Base-by-base conservation (phyloP, 2,888 invertebrate genomes). In the Thelaira solivaga region DNA sequence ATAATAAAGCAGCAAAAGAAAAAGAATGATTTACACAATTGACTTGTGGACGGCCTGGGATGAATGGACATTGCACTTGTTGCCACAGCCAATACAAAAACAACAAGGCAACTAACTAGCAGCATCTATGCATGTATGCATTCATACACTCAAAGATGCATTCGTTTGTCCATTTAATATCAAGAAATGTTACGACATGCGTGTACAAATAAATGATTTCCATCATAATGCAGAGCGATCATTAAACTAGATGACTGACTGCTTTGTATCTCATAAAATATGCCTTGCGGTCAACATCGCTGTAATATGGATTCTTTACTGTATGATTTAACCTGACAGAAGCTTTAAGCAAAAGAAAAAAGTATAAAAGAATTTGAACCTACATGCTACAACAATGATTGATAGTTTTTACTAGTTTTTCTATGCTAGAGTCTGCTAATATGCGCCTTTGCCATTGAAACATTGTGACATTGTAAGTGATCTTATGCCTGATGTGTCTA, bases 161-260 rank as follows among this genome's bases (percentile, higher is more conserved):
- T 51, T 61, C 49, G 69, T 61, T 59, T 73, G 64, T 31, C 64
- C 68, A 61, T 72, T 76, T 72, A 57, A 62, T 72, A 62, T 68
- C 22, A 36, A 68, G 68, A 61, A 74, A 71, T 72, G 69, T 74
- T 71, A 78, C 78, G 78, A 74, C 76, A 74, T 80, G 74, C 73
- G 80, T 77, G 71, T 69, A 75, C 74, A 76, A 74, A 76, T 75
- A 81, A 81, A 77, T 76, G 80, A 73, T 80, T 75, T 75, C 76
- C 80, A 76, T 80, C 80, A 81, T 81, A 81, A 81, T 73, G 75
- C 73, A 80, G 75, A 65, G 75, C 77, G 77, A 69, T 75, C 75
- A 80, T 80, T 80, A 79, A 79, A 72, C 65, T 51, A 65, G 62
- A 64, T 72, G 75, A 43, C 41, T 61, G 68, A 36, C 57, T 59